A percentile compares a stretch with the other conserved stretches of the same genome.
phyloP scores from a whole-genome alignment of 1,140 invertebrate species.

The Penaeus indicus region DNA sequence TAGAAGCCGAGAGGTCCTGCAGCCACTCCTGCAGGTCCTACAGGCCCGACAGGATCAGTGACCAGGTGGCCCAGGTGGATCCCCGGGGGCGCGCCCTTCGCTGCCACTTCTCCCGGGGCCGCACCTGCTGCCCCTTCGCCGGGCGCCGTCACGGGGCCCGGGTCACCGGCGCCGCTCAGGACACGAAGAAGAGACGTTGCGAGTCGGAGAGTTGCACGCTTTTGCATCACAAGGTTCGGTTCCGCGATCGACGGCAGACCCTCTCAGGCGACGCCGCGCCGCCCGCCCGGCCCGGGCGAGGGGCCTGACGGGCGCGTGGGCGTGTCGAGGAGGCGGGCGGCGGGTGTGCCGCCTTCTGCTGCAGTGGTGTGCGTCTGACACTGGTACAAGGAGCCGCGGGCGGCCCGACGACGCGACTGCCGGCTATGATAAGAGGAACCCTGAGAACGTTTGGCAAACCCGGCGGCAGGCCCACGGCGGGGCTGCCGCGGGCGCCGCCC shows the following conservation, averaged over 20 bases:
- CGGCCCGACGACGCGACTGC: conserved; percentile 26
- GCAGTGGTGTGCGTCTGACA: background rate
- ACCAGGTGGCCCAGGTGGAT: background rate
- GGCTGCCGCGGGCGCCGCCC: background rate
- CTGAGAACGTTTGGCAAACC: conserved; percentile 44
- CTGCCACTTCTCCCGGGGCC: too few relatives aligned
- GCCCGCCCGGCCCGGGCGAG: too few relatives aligned
- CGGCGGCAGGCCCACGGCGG: conserved; percentile 12
- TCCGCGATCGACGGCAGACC: too few relatives aligned
- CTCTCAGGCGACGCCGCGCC: too few relatives aligned
- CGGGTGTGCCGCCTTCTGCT: background rate
- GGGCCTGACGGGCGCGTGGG: background rate
- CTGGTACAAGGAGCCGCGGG: background rate
- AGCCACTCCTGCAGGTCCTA: background rate
- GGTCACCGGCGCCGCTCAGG: too few relatives aligned
- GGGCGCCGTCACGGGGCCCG: too few relatives aligned
- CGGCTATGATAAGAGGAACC: conserved; percentile 50
- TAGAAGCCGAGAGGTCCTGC: conserved; percentile 3
- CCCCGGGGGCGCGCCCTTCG: too few relatives aligned
- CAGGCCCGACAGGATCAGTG: conserved; percentile 1
- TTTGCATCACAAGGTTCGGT: too few relatives aligned
- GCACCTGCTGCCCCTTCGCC: too few relatives aligned
- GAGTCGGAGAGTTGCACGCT: too few relatives aligned
- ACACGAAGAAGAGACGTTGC: too few relatives aligned
- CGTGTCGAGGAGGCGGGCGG: background rate